phyloP scores from a whole-genome alignment of 64 coral and sea anemone species.

The Stichodactyla helianthus region DNA sequence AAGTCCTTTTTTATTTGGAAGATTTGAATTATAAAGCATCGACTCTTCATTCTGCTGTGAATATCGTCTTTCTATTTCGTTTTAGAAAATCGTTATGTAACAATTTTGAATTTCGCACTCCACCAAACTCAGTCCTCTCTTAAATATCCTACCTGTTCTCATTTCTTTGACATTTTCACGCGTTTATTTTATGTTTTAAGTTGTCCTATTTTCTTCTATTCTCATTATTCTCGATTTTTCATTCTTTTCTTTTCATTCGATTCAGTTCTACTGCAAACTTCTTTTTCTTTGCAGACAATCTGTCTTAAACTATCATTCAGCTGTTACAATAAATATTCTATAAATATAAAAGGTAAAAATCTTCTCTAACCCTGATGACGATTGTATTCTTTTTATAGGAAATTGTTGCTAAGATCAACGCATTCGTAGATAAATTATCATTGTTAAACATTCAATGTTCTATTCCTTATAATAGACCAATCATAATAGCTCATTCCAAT shows the following conservation, averaged over 20 bases:
- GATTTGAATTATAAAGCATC: neutral
- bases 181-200: neutral
- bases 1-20: neutral
- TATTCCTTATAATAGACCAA: neutral
- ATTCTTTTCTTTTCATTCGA: neutral
- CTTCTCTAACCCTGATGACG: neutral
- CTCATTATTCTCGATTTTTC: neutral
- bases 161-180: neutral
- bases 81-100: neutral
- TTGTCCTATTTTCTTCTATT: neutral
- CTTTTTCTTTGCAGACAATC: neutral
- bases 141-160: neutral
- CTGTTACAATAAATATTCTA: neutral
- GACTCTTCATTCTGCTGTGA: neutral
- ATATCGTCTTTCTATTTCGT: neutral
- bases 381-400: neutral
- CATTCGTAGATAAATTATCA: neutral
- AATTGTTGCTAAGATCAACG: neutral
- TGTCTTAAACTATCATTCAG: too few relatives aligned
- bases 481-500: neutral
- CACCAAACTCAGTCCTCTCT: neutral
- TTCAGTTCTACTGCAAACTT: neutral
- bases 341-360: neutral
- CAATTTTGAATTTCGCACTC: neutral
- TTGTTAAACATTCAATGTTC: too few relatives aligned